Conservation (phyloP, 2,888 invertebrate genomes). For the Polydrusus tereticollis region DNA sequence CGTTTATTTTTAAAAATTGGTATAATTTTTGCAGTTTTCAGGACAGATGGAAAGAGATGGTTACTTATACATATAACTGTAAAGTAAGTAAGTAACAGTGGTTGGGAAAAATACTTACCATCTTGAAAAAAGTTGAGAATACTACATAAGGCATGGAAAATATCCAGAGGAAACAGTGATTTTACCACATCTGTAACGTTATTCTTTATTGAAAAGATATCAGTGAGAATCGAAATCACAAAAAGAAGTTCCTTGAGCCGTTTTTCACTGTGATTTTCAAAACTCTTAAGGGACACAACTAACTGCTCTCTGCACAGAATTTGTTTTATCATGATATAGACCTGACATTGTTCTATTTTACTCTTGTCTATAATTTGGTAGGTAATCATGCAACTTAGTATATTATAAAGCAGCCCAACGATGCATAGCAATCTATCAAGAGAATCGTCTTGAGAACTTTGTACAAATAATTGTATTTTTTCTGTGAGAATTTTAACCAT, state of each 20-base stretch:
- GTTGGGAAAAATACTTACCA: constrained; percentile 49
- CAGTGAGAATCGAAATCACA: constrained; percentile 46
- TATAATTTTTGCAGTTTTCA: no score
- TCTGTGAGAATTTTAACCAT: constrained; percentile 32
- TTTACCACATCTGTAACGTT: constrained; percentile 50
- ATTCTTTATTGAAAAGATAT: constrained; percentile 49
- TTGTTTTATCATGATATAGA: constrained; percentile 42
- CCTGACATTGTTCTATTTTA: constrained; percentile 33
- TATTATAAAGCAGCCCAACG: constrained; percentile 50
- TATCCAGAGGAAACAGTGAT: constrained; percentile 49
- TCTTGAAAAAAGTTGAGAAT: constrained; percentile 50
- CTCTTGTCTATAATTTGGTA: constrained; percentile 47
- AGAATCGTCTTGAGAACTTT: constrained; percentile 26
- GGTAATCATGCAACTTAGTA: constrained; percentile 46
- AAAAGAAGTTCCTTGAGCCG: constrained; percentile 48
- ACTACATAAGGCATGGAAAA: constrained; percentile 51
- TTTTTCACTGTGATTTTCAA: constrained; percentile 47
- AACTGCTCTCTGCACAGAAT: constrained; percentile 27
- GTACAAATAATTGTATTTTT: constrained; percentile 44
- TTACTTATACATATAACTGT: no score
- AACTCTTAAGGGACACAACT: constrained; percentile 26
- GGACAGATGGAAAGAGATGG: no score
- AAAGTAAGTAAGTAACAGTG: no score
- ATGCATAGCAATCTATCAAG: constrained; percentile 46
- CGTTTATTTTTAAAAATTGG: no score